A percentile compares a stretch with the other conserved stretches of the same genome.
Conservation (phyloP, 2,888 invertebrate species). For the Aromia moschata region DNA sequence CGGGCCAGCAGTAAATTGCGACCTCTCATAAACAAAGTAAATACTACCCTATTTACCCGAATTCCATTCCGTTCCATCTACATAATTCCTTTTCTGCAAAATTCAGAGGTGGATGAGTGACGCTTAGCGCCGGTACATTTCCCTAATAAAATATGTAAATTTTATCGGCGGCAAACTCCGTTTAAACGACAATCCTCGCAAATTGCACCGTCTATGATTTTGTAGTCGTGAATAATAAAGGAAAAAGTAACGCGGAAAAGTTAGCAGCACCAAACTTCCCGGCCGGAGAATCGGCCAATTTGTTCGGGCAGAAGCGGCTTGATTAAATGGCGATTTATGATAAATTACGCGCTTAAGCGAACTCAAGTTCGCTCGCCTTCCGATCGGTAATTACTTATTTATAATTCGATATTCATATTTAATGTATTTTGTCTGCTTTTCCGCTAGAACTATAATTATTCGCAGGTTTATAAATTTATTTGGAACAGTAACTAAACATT, state of each 20-base stretch:
- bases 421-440: no score
- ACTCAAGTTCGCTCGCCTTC: not conserved
- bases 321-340: constrained; percentile 15
- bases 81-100: no score
- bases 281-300: constrained; percentile 11
- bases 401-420: not conserved
- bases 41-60: no score
- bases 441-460: no score
- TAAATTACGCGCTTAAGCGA: constrained; percentile 8
- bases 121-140: not conserved
- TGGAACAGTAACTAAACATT: no score
- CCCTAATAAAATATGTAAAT: constrained; percentile 9
- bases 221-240: not conserved
- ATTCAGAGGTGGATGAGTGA: not conserved
- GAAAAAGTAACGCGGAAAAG: constrained; percentile 9
- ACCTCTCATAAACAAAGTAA: no score
- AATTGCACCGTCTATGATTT: constrained; percentile 15
- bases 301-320: constrained; percentile 13
- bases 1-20: no score
- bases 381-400: not conserved
- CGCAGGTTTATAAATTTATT: no score
- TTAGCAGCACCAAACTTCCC: constrained; percentile 6
- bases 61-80: no score
- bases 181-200: constrained; percentile 12
- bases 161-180: constrained; percentile 5